A percentile compares a stretch with the other conserved stretches of the same genome.
Evolutionary conservation across 2,797 vertebrate genomes (phyloP).

Genomic region (Labroides dimidiatus): DNA sequence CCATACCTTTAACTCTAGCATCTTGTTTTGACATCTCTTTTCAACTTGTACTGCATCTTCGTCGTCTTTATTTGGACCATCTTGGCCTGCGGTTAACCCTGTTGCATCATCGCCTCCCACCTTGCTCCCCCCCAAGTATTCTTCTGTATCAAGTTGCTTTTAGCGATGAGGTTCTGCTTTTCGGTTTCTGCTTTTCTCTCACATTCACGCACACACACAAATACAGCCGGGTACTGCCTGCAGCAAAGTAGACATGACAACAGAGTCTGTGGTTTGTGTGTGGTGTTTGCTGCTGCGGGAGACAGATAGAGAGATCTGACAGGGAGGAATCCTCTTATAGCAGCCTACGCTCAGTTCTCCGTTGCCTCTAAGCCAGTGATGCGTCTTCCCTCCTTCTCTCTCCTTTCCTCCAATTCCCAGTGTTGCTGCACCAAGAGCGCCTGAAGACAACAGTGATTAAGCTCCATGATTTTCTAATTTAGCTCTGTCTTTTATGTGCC

Average conservation of each 20-base stretch:
- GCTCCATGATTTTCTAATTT: slow-evolving; percentile 14
- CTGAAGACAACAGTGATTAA: slow-evolving; percentile 47
- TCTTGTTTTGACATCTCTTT: slow-evolving; percentile 30
- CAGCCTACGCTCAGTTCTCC: slow-evolving; percentile 57
- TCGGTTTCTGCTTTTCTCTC: slow-evolving; percentile 21
- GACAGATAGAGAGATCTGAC: slow-evolving; percentile 57
- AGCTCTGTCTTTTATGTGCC: slow-evolving; percentile 14
- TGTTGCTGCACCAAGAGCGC: slow-evolving; percentile 27
- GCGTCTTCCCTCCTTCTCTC: slow-evolving; percentile 49
- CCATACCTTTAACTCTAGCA: not conserved
- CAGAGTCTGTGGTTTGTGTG: slow-evolving; percentile 45
- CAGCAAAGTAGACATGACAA: slow-evolving; percentile 50
- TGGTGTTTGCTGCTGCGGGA: slow-evolving; percentile 45
- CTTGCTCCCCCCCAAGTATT: slow-evolving; percentile 16
- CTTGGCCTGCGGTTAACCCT: slow-evolving; percentile 20
- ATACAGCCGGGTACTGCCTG: slow-evolving; percentile 22
- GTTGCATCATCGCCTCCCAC: slow-evolving; percentile 54
- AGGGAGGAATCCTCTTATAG: slow-evolving; percentile 75
- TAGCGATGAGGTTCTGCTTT: slow-evolving; percentile 13
- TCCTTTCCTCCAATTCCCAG: slow-evolving; percentile 25
- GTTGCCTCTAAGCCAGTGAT: slow-evolving; percentile 62
- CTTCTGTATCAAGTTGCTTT: slow-evolving; percentile 34
- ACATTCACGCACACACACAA: not conserved
- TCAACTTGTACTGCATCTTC: slow-evolving; percentile 12
- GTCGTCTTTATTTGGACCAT: slow-evolving; percentile 53